These are phyloP conservation scores for Burhinus bistriatus DNA, from an alignment of 2,113 vertebrate species.

Conservation along the genomic window DNA sequence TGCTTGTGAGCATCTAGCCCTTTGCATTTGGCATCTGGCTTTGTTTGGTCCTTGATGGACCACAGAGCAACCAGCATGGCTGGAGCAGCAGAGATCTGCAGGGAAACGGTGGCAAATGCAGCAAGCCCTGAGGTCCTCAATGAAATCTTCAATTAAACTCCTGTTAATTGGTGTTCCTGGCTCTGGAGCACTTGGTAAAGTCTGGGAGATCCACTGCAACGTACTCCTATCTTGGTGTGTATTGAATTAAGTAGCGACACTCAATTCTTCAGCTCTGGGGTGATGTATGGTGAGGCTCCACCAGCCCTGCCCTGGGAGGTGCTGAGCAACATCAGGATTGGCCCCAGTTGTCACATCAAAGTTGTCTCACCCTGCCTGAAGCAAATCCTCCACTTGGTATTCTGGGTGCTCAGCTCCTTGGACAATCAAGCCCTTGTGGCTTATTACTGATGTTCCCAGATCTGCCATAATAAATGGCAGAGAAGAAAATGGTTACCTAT, in stretches of 20 bases:
- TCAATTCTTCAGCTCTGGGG: background rate
- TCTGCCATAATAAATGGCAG: background rate
- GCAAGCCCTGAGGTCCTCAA: background rate
- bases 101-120: background rate
- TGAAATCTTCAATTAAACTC: background rate
- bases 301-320: background rate
- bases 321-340: background rate
- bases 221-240: rapidly evolving
- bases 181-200: background rate
- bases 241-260: background rate
- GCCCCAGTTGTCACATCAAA: background rate
- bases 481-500: background rate
- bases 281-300: no score
- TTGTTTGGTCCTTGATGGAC: background rate
- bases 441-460: conserved; percentile 34
- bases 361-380: background rate
- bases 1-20: background rate
- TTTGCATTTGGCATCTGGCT: background rate
- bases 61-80: background rate
- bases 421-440: background rate
- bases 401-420: background rate
- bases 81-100: background rate
- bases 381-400: background rate
- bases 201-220: background rate
- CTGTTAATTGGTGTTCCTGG: background rate